phyloP scores from a whole-genome alignment of 2,888 invertebrate species.

The Atrina japonica region DNA sequence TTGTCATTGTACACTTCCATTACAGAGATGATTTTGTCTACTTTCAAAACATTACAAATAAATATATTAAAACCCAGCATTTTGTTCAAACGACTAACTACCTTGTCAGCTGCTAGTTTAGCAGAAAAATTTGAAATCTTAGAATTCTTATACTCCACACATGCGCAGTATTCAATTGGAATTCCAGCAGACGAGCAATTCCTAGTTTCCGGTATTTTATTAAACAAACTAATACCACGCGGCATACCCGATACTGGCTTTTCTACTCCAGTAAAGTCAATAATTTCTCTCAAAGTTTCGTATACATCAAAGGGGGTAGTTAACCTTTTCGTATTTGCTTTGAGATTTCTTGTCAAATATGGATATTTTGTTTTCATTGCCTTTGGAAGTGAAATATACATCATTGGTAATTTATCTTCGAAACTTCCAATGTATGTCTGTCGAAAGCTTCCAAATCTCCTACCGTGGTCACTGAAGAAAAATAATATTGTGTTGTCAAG shows the following conservation, averaged over 20 bases:
- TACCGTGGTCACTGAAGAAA: constrained; percentile 92
- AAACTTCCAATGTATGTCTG: constrained; percentile 88
- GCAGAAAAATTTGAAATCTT: too few relatives aligned
- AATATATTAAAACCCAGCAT: too few relatives aligned
- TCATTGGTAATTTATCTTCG: constrained; percentile 92
- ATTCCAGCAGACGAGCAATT: constrained; percentile 2
- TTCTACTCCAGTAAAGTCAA: background rate
- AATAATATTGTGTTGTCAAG: constrained; percentile 66
- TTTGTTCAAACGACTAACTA: too few relatives aligned
- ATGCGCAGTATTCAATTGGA: background rate
- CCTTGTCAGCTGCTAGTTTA: too few relatives aligned
- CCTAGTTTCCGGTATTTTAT: background rate
- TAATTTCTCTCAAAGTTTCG: constrained; percentile 83
- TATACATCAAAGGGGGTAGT: constrained; percentile 92
- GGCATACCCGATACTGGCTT: too few relatives aligned
- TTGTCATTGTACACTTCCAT: too few relatives aligned
- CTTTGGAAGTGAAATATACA: constrained; percentile 87
- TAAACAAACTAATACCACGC: constrained; percentile 3
- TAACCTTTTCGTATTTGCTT: constrained; percentile 85
- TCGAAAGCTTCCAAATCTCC: constrained; percentile 91
- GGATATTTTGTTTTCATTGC: constrained; percentile 86
- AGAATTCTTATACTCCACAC: background rate
- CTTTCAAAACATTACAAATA: too few relatives aligned
- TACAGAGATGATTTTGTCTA: too few relatives aligned
- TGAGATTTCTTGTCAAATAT: constrained; percentile 85